Evolutionary conservation across 2,888 invertebrate species (phyloP), one percentile per base, ranked within the genome.

Genomic region (Sicus ferrugineus): DNA sequence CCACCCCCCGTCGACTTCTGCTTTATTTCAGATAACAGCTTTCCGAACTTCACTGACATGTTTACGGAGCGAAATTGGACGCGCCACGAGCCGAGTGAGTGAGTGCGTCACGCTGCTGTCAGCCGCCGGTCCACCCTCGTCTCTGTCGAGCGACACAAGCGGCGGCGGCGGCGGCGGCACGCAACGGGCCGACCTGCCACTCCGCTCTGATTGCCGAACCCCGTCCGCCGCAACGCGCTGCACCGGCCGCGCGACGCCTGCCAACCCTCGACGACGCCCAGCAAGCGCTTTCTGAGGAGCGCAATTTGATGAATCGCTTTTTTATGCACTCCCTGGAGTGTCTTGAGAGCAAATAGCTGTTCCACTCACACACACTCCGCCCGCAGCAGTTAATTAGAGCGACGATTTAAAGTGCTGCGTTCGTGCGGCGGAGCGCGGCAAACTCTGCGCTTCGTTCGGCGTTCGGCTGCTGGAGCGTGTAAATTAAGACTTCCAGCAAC

Each of bases 301-400:
- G n/a, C 54, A 23, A 31, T 72, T 71, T 75, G 70, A 75, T 73
- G 76, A 77, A 77, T 77, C 75, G 77, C 76, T 77, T 75, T 75
- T 73, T 72, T 59, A 70, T 75, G 75, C 74, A 70, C 74, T 73
- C 72, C 71, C 73, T 64, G 72, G 76, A 73, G 74, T 58, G 42
- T 70, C 62, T 34, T 66, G 56, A 48, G 71, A 71, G 64, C 67
- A 65, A 65, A 65, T 23, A 50, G 16, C 23, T 52, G 64, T 65
- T 46, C 34, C 9, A 16, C 58, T n/a, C 14, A 42, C 7, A 34
- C 34, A 14, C 34, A 14, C 14, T 34, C 2, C n/a, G 7, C 52
- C 52, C 21, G 52, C 19, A 11, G 23, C 6, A 54, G 28, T 54
- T 26, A 54, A 16, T 42, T 42, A 54, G 14, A 16, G 14, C 54